Evolutionary conservation across 2,797 vertebrate genomes (phyloP).

Genomic region (Merluccius polli): DNA sequence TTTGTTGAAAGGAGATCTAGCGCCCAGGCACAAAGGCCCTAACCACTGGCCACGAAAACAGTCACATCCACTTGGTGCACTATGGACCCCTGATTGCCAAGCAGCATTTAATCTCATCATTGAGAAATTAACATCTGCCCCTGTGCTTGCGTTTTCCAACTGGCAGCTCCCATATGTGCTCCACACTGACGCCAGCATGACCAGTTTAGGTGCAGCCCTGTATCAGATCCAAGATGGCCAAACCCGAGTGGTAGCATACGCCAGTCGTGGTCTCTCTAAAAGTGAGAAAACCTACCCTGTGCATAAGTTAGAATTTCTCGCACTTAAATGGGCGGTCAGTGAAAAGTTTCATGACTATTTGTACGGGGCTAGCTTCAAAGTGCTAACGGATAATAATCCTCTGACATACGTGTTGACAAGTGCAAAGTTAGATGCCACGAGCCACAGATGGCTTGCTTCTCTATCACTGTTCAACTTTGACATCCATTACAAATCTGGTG

Average conservation of each 20-base stretch:
- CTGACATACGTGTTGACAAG: background rate
- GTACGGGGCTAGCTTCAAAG: background rate
- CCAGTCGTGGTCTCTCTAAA: background rate
- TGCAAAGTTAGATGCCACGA: background rate
- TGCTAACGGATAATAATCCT: background rate
- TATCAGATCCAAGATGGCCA: conserved; percentile 6
- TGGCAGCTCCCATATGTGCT: background rate
- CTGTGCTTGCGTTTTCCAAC: background rate
- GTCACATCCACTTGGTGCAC: background rate
- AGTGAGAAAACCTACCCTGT: background rate
- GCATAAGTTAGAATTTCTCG: background rate
- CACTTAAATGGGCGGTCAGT: background rate
- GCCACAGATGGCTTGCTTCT: background rate
- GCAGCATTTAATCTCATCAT: background rate
- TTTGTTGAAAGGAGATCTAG: background rate
- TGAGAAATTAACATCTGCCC: background rate
- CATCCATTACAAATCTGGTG: background rate
- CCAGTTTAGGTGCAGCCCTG: background rate
- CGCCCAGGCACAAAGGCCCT: background rate
- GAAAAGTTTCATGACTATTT: background rate
- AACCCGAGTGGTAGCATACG: background rate
- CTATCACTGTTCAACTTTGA: background rate
- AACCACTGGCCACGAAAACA: background rate
- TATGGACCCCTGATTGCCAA: background rate
- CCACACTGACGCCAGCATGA: background rate